phyloP scores from a whole-genome alignment of 2,888 invertebrate genomes.

The Dasypogon diadema region DNA sequence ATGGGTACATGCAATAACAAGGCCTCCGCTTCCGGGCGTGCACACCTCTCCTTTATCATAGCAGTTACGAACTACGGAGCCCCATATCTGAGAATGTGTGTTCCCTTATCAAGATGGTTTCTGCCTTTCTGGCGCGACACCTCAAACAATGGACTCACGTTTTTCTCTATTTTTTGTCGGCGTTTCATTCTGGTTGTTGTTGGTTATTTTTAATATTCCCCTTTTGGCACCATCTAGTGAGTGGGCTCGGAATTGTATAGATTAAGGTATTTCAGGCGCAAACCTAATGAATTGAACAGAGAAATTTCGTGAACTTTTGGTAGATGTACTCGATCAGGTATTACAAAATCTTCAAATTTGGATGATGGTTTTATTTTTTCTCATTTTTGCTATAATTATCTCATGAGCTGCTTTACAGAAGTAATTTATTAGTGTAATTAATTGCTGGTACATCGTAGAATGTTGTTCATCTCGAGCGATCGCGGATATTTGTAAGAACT shows the following conservation, averaged over 20 bases:
- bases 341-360: too few species aligned
- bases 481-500: too few species aligned
- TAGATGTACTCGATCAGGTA: background rate
- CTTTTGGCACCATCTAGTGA: conserved; percentile 49
- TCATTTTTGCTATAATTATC: too few species aligned
- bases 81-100: conserved; percentile 25
- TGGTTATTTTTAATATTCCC: background rate
- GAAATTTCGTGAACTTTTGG: background rate
- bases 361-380: too few species aligned
- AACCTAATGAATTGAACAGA: conserved; percentile 30
- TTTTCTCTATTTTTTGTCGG: conserved; percentile 29
- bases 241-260: background rate
- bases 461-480: too few species aligned
- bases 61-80: background rate
- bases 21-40: background rate
- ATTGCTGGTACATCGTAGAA: too few species aligned
- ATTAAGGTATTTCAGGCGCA: conserved; percentile 24
- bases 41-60: conserved; percentile 5
- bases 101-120: conserved; percentile 32
- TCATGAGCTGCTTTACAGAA: too few species aligned
- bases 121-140: conserved; percentile 36
- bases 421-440: too few species aligned
- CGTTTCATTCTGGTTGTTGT: conserved; percentile 11
- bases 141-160: conserved; percentile 39
- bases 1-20: background rate